A percentile compares a stretch with the other conserved stretches of the same genome.
phyloP scores from a whole-genome alignment of 2,888 invertebrate species.

The Linnaemya tessellans region DNA sequence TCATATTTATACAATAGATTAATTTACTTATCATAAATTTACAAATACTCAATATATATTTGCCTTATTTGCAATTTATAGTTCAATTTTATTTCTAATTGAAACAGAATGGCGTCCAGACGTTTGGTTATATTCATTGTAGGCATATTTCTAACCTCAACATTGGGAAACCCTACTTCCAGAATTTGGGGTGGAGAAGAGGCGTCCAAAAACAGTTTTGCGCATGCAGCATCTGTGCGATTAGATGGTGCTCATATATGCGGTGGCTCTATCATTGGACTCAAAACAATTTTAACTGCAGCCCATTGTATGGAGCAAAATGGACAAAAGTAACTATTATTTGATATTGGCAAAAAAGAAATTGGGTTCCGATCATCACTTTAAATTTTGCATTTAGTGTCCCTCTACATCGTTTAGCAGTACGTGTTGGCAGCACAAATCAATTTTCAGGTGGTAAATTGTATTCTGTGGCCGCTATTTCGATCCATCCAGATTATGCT shows the following conservation, averaged over 20 bases:
- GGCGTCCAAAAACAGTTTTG: slow-evolving; percentile 77
- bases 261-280: slow-evolving; percentile 78
- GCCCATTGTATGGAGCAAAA: slow-evolving; percentile 79
- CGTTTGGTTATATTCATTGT: slow-evolving; percentile 36
- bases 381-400: slow-evolving; percentile 64
- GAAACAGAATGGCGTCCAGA: slow-evolving; percentile 63
- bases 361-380: not conserved
- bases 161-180: slow-evolving; percentile 59
- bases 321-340: not conserved
- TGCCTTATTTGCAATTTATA: slow-evolving; percentile 22
- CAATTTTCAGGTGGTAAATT: slow-evolving; percentile 79
- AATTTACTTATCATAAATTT: slow-evolving; percentile 15
- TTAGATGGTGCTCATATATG: slow-evolving; percentile 78
- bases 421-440: slow-evolving; percentile 82
- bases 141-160: slow-evolving; percentile 21
- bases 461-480: slow-evolving; percentile 73
- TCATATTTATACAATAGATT: not conserved
- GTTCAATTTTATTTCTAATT: slow-evolving; percentile 4
- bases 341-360: not conserved
- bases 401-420: slow-evolving; percentile 71
- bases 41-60: not conserved
- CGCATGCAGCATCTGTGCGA: slow-evolving; percentile 81
- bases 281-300: slow-evolving; percentile 77
- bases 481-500: slow-evolving; percentile 76
- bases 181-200: slow-evolving; percentile 80